Evolutionary conservation across 2,113 vertebrate species (phyloP).

Genomic region (Salminus brasiliensis): DNA sequence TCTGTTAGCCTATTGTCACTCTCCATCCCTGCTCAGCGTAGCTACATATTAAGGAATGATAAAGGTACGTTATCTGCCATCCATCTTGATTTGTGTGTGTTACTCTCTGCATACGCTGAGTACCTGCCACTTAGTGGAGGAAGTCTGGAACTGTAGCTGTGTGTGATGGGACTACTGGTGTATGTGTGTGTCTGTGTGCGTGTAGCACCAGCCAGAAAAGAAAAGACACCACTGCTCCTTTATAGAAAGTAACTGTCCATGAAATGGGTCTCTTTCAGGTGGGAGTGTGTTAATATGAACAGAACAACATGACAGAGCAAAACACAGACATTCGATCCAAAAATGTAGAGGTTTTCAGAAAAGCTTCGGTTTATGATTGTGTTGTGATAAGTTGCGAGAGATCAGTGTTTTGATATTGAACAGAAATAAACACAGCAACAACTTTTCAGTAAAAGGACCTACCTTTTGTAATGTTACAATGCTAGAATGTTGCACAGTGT

Average conservation of each 20-base stretch:
- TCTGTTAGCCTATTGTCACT: not conserved
- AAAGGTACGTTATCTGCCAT: constrained; percentile 64
- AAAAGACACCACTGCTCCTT: not conserved
- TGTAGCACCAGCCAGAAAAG: not conserved
- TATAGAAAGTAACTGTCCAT: not conserved
- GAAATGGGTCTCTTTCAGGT: not conserved
- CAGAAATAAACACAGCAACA: not conserved
- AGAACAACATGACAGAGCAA: not conserved
- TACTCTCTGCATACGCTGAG: constrained; percentile 52
- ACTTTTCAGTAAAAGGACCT: not conserved
- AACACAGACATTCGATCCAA: not conserved
- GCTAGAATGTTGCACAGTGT: not conserved
- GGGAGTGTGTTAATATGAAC: not conserved
- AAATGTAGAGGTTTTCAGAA: not conserved
- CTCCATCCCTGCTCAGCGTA: constrained; percentile 1
- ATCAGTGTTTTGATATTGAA: constrained; percentile 15
- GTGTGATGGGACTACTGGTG: not conserved
- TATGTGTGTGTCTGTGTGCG: constrained; percentile 28
- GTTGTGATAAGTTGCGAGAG: not conserved
- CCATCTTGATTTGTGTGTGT: constrained; percentile 67
- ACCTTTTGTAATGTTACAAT: not conserved
- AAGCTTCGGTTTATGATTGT: not conserved
- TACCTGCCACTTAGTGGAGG: constrained; percentile 73
- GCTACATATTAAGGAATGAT: constrained; percentile 65
- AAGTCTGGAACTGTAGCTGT: constrained; percentile 61